Conservation (phyloP, 2,888 invertebrate species). For the Cremastobaeus sp. region DNA sequence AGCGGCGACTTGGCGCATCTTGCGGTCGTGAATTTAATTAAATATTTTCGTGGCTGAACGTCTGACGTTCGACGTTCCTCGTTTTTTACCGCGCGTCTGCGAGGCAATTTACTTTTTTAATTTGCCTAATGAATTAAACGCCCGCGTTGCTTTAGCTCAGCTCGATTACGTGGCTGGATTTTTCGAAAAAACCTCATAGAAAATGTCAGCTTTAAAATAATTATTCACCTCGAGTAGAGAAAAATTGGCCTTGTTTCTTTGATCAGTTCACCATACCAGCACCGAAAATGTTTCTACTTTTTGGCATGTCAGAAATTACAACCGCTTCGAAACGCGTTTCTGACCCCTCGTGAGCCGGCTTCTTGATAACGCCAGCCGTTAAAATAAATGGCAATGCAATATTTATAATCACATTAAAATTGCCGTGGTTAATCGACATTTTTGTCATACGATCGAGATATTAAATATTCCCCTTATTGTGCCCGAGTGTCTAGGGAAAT, state of each 20-base stretch:
- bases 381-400: conserved; percentile 42
- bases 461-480: conserved; percentile 52
- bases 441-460: conserved; percentile 45
- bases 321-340: no score
- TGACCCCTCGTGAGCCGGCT: no score
- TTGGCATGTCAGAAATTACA: no score
- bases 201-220: no score
- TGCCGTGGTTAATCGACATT: conserved; percentile 47
- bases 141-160: conserved; percentile 40
- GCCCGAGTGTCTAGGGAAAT: conserved; percentile 50
- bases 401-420: conserved; percentile 53
- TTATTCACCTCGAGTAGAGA: no score
- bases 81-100: conserved; percentile 56
- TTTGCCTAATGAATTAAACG: conserved; percentile 75
- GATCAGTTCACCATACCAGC: no score
- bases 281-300: no score
- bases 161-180: conserved; percentile 59
- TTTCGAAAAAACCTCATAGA: conserved; percentile 56
- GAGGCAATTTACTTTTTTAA: conserved; percentile 77
- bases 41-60: conserved; percentile 76
- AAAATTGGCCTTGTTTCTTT: no score
- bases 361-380: conserved; percentile 27
- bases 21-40: conserved; percentile 78
- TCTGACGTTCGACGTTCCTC: conserved; percentile 64
- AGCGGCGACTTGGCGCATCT: conserved; percentile 69